These are phyloP conservation scores for Rissa tridactyla DNA, from an alignment of 2,113 vertebrate species.

Conservation along the genomic window DNA sequence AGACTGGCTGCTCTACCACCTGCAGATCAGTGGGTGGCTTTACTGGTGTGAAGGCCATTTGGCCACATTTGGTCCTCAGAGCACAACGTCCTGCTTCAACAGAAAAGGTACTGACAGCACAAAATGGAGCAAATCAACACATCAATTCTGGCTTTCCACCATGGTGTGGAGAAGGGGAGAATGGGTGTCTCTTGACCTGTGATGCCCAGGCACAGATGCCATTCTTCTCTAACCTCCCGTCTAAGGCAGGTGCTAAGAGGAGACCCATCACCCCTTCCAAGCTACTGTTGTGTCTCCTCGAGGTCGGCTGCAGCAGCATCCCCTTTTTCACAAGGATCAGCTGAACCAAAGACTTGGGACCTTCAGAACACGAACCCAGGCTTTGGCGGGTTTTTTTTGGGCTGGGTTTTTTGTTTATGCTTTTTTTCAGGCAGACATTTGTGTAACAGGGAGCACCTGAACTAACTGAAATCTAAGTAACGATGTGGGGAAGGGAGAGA, in stretches of 20 bases:
- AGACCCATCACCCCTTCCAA: neutral
- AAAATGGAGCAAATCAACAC: neutral
- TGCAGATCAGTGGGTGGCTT: neutral
- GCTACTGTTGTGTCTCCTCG: neutral
- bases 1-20: neutral
- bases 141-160: neutral
- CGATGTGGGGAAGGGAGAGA: neutral
- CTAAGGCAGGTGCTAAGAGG: neutral
- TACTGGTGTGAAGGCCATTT: neutral
- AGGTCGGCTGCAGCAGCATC: neutral
- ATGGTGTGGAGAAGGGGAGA: neutral
- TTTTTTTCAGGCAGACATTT: neutral
- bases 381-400: fast-evolving
- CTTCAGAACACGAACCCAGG: neutral
- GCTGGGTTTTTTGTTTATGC: neutral
- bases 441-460: neutral
- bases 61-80: neutral
- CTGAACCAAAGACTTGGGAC: neutral
- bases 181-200: neutral
- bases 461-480: conserved; percentile 35
- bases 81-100: neutral
- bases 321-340: neutral
- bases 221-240: neutral
- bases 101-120: neutral
- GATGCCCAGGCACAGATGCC: neutral